Conservation (phyloP, 1,140 invertebrate genomes). For the Leptinotarsa lineolata region DNA sequence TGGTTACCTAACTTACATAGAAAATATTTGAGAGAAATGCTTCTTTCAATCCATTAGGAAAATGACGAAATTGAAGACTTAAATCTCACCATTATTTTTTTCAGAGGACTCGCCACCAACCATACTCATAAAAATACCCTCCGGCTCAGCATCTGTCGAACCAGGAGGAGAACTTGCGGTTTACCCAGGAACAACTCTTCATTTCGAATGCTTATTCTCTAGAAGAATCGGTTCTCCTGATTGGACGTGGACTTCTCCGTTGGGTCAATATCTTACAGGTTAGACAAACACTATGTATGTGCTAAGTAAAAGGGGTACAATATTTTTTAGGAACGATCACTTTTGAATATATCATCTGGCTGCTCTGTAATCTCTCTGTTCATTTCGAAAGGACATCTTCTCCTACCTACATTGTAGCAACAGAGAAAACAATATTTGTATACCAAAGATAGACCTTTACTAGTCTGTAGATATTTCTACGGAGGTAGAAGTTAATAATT, state of each 20-base stretch:
- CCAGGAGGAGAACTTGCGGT: conserved; percentile 78
- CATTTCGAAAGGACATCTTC: too few relatives aligned
- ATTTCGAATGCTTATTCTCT: conserved; percentile 81
- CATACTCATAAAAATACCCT: conserved; percentile 76
- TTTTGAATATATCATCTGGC: too few relatives aligned
- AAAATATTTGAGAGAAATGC: not conserved
- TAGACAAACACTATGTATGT: conserved; percentile 30
- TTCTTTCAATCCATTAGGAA: not conserved
- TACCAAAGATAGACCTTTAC: too few relatives aligned
- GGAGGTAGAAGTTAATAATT: too few relatives aligned
- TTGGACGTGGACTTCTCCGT: conserved; percentile 86
- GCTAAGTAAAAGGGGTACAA: too few relatives aligned
- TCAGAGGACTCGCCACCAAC: conserved; percentile 82
- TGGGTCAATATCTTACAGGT: conserved; percentile 78
- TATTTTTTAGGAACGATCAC: too few relatives aligned
- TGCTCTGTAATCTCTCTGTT: too few relatives aligned
- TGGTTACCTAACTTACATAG: too few relatives aligned
- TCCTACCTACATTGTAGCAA: too few relatives aligned
- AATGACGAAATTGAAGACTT: not conserved
- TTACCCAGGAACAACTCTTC: conserved; percentile 79
- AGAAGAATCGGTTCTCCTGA: conserved; percentile 76
- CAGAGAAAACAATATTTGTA: too few relatives aligned
- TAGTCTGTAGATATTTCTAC: too few relatives aligned
- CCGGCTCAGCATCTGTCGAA: conserved; percentile 79
- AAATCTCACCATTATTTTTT: conserved; percentile 37